Base-by-base conservation (phyloP, 2,797 vertebrate genomes). In the Phylloscopus collybita region DNA sequence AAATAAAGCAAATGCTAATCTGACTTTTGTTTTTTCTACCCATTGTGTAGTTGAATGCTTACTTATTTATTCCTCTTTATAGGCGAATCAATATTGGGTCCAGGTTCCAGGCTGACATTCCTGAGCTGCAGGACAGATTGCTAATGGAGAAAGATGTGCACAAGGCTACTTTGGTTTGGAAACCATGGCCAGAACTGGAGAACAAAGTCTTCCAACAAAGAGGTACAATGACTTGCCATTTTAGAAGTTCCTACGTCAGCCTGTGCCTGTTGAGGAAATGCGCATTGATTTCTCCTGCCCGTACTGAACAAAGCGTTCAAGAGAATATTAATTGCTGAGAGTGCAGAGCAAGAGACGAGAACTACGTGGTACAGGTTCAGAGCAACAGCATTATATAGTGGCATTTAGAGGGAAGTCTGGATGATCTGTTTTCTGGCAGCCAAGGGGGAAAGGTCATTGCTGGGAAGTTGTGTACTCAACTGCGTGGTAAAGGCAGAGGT, bases 31-130 rank as follows among this genome's bases (percentile, higher is more conserved):
- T 80, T 92, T 87, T 66, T 56, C 23, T 71, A 26, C 11, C 38
- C 1, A 0, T 40, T 23, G 30, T 65, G 13, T 54, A 64, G 34
- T 20, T 80, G 53, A 78, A 65, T 62, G 42, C 19, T 70, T 85
- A 69, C 2, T 38, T 95, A 66, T 57, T 79, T 95, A 80, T 73
- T 96, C 88, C 10, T 95, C 44, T 80, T 97, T 97, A 67, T 86
- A 99, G 99, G 69, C 97, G 97, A 72, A 99, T 99, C 97, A 99
- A 99, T 93, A 97, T 99, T 16, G 99, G 99, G 44, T 94, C 95
- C 79, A 95, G 97, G 95, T 99, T 99, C 97, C 99, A 99, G 98
- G 99, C 99, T 56, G 97, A 98, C 70, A 98, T 99, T 97, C 99
- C 99, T 22, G 96, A 97, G 71, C 96, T 99, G 36, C 97, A 93